Base-by-base conservation (phyloP, 2,113 vertebrate species). In the Rhadina sibilatrix region DNA sequence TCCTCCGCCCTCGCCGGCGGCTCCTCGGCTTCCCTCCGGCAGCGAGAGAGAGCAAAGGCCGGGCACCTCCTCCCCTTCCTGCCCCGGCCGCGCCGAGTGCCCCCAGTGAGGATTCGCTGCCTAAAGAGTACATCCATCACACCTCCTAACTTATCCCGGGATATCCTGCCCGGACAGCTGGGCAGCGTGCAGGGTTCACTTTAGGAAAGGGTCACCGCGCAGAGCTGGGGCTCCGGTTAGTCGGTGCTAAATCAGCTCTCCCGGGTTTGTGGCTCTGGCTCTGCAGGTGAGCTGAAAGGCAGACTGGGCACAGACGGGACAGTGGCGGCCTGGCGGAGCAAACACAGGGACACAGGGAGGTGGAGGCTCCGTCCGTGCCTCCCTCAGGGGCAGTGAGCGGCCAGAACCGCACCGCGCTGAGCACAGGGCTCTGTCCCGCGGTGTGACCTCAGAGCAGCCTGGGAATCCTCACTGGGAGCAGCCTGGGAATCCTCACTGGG, bases 41-140 rank as follows among this genome's bases (percentile, higher is more conserved):
- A 3, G 10, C 35, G 2, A 2, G 3, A 10, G 21, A 3, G 9
- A 11, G 19, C 15, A 6, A 15, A 14, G 15, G 9, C 44, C 31
- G 37, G 12, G 33, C 10, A 27, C 25, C 3, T 30, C 35, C 12
- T 35, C 16, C 25, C 12, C 8, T 3, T 11, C 10, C n/a, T 25
- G 65, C 28, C 28, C 1, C 6, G 72, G 63, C 75, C 5, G 2
- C 35, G 3, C 4, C 21, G 3, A 5, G 2, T 0, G 35, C 6
- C 7, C 2, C 5, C 2, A 0, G 33, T 0, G 63, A 33, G 68
- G 24, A 4, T 16, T 23, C 52, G 0, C 25, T 5, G 18, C 33
- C 12, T 1, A 0, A 2, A 10, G 4, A 3, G 4, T 0, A 0
- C 38, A 33, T 28, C 7, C 57, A 6, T 30, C 8, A 0, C 25